Percentiles rank a stretch among this genome's conserved stretches.
These are phyloP conservation scores for Eupristina koningsbergeri DNA, from an alignment of 1,140 invertebrate species.

Conservation along the genomic window DNA sequence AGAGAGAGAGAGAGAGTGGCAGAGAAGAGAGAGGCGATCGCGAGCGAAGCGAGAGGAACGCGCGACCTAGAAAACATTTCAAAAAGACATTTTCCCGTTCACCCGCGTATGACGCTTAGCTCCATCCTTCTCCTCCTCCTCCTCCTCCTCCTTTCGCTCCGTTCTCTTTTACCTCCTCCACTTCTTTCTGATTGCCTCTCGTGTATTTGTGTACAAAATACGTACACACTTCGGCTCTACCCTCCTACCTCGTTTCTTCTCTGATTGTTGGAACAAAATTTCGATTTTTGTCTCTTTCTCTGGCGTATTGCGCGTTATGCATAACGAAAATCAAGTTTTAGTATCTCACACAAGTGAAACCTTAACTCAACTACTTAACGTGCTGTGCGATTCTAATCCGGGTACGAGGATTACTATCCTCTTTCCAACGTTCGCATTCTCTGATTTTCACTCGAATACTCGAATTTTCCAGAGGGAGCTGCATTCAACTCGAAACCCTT, in stretches of 20 bases:
- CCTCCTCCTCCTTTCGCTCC: conserved; percentile 9
- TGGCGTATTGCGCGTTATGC: neutral
- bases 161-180: conserved; percentile 29
- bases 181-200: neutral
- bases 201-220: neutral
- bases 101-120: conserved; percentile 57
- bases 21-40: conserved; percentile 45
- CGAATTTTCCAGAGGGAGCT: neutral
- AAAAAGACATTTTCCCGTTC: conserved; percentile 71
- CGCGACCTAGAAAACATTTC: conserved; percentile 70
- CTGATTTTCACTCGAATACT: neutral
- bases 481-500: neutral
- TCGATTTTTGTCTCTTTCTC: neutral
- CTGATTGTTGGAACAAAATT: neutral
- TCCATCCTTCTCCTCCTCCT: conserved; percentile 6
- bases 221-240: neutral
- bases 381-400: neutral
- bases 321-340: neutral
- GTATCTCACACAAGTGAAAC: neutral
- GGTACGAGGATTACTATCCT: neutral
- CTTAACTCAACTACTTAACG: neutral
- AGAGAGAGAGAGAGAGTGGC: neutral
- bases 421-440: too few relatives aligned
- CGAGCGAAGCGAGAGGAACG: conserved; percentile 55
- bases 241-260: neutral